Conservation (phyloP, 2,888 invertebrate genomes). For the Drosophila cyrtoloma region DNA sequence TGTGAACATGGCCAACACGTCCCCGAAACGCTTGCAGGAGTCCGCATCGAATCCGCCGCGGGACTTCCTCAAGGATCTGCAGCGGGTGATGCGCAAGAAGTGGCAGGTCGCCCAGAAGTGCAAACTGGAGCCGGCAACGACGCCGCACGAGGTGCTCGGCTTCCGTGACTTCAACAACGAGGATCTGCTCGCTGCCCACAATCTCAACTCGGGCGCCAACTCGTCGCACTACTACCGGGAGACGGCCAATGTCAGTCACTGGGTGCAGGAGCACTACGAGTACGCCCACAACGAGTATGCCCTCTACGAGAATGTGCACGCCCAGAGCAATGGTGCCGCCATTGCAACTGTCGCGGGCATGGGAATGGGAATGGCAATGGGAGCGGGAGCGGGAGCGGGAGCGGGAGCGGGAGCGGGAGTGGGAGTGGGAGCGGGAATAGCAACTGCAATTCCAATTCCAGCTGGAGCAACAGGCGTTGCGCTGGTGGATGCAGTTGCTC, state of each 20-base stretch:
- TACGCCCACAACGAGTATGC: slow-evolving; percentile 82
- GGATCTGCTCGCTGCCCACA: slow-evolving; percentile 84
- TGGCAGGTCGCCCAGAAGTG: slow-evolving; percentile 97
- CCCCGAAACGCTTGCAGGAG: slow-evolving; percentile 91
- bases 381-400: not conserved
- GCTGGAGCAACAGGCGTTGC: slow-evolving; percentile 85
- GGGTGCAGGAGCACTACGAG: slow-evolving; percentile 94
- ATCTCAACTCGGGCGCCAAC: slow-evolving; percentile 78
- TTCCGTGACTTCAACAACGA: slow-evolving; percentile 92
- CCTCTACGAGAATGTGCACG: slow-evolving; percentile 91
- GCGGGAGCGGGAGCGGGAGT: too few relatives aligned
- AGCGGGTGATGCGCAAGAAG: slow-evolving; percentile 96
- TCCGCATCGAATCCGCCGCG: slow-evolving; percentile 91
- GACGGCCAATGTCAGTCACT: slow-evolving; percentile 93
- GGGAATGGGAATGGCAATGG: not conserved
- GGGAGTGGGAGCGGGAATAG: not conserved
- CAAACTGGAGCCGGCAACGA: slow-evolving; percentile 93
- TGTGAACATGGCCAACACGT: slow-evolving; percentile 87
- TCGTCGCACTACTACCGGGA: slow-evolving; percentile 85
- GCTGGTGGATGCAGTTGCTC: slow-evolving; percentile 85
- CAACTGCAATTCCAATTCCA: not conserved
- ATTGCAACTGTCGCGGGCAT: not conserved
- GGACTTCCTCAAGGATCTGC: slow-evolving; percentile 94
- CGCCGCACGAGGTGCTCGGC: slow-evolving; percentile 95
- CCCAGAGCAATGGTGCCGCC: slow-evolving; percentile 51